Conservation (phyloP, 2,113 vertebrate genomes). For the Plotosus lineatus region DNA sequence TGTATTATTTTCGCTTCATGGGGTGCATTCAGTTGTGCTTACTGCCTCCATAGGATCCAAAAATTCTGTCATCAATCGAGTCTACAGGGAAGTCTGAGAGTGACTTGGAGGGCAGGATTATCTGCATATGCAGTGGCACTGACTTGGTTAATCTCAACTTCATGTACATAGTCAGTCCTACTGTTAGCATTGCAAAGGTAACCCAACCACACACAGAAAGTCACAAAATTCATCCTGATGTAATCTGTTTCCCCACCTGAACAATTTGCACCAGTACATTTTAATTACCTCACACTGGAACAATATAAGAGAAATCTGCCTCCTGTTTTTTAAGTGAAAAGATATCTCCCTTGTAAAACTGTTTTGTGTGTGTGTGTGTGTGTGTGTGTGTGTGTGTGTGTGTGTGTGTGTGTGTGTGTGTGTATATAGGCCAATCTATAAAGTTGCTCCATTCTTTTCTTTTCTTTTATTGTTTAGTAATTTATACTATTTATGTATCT, state of each 20-base stretch:
- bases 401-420: not conserved
- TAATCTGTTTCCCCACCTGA: not conserved
- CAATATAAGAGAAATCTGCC: slow-evolving; percentile 9
- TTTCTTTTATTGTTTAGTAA: not conserved
- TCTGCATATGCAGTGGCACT: slow-evolving; percentile 93
- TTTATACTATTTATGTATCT: no score
- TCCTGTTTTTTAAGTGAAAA: slow-evolving; percentile 25
- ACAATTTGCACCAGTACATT: slow-evolving; percentile 29
- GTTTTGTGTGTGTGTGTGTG: not conserved
- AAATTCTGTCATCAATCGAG: slow-evolving; percentile 89
- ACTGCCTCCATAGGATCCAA: slow-evolving; percentile 81
- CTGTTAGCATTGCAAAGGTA: slow-evolving; percentile 87
- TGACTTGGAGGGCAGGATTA: slow-evolving; percentile 88
- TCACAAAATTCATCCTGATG: not conserved
- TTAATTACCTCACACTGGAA: slow-evolving; percentile 28
- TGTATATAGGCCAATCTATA: no score
- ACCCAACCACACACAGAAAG: not conserved
- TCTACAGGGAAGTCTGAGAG: slow-evolving; percentile 84
- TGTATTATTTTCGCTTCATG: not conserved
- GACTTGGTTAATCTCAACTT: slow-evolving; percentile 97
- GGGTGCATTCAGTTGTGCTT: not conserved
- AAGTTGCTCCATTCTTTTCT: no score
- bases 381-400: not conserved
- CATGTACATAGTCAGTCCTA: slow-evolving; percentile 93
- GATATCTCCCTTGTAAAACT: slow-evolving; percentile 40